Base-by-base conservation (phyloP, 2,113 vertebrate species). In the Syngnathus scovelli region DNA sequence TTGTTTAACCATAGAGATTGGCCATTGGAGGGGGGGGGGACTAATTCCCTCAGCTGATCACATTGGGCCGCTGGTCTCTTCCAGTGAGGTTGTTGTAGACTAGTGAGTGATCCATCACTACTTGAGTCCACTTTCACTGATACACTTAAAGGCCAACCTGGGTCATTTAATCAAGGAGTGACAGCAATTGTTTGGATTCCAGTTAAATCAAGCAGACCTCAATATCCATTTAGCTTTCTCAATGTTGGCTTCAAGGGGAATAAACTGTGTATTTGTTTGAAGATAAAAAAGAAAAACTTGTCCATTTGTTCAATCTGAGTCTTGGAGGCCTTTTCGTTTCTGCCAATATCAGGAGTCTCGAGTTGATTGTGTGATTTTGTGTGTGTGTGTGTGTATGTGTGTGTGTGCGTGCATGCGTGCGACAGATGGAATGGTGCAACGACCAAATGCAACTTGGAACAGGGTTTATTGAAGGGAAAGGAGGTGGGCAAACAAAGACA, bases 11-110 rank as follows among this genome's bases (percentile, higher is more conserved):
- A 37, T 8, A 37, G 33, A 18, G 19, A 51, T n/a, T 51, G 7
- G 7, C 8, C 15, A 19, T 5, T n/a, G n/a, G n/a, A 7, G 16
- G 7, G 19, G 2, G 27, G 27, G 27, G 27, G 27, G 27, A 3
- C 2, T 33, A 33, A 33, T 33, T 66, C 36, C 69, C 78, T 49
- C 60, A 66, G 72, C 75, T 48, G 61, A 65, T 76, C 70, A 64
- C 65, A 46, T 61, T 67, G 66, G 60, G 67, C 48, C 10, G 33
- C 71, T 7, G 62, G 70, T 52, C 18, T 9, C 49, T 7, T 52
- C 19, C 3, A 21, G 7, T n/a, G 49, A n/a, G n/a, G 19, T 16
- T 4, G 46, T 48, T 18, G 15, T n/a, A 52, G 19, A 52, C 6
- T n/a, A 52, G 18, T 3, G 18, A 7, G 6, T 52, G 49, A 21